These are phyloP conservation scores for Hirtodrosophila trivittata DNA, from an alignment of 2,888 invertebrate genomes.

Conservation along the genomic window DNA sequence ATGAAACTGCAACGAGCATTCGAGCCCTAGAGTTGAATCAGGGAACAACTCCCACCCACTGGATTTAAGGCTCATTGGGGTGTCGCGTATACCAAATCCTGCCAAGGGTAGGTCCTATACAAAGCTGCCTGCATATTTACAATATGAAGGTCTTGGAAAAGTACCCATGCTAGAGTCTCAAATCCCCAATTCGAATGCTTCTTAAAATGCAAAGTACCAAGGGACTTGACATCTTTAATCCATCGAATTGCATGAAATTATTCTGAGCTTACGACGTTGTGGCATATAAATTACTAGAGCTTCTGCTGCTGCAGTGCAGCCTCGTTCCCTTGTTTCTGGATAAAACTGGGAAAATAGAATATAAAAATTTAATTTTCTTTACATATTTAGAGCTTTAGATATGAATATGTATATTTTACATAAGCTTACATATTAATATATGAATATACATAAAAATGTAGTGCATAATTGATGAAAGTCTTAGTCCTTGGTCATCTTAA, in stretches of 20 bases:
- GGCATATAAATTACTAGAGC: slow-evolving; percentile 18
- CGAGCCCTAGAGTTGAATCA: background rate
- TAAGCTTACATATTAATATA: too few species aligned
- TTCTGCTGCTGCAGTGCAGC: background rate
- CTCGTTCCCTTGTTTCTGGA: background rate
- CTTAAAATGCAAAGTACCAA: slow-evolving; percentile 62
- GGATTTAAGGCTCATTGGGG: slow-evolving; percentile 73
- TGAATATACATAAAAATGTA: too few species aligned
- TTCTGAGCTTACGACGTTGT: slow-evolving; percentile 53
- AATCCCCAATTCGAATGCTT: slow-evolving; percentile 8
- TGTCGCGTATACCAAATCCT: slow-evolving; percentile 6
- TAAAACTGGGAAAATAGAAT: too few species aligned
- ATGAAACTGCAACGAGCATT: slow-evolving; percentile 53
- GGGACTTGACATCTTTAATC: slow-evolving; percentile 22
- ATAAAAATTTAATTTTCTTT: too few species aligned
- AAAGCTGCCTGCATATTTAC: slow-evolving; percentile 26
- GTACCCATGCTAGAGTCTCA: background rate
- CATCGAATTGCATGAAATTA: slow-evolving; percentile 67
- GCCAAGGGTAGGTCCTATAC: slow-evolving; percentile 13
- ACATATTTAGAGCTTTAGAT: too few species aligned
- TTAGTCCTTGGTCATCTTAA: too few species aligned
- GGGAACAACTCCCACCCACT: slow-evolving; percentile 24
- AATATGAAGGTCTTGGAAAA: too few species aligned
- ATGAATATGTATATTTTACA: too few species aligned
- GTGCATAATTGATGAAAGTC: too few species aligned